A percentile compares a stretch with the other conserved stretches of the same genome.
Conservation (phyloP, 2,888 invertebrate genomes). For the Leucozona laternaria region DNA sequence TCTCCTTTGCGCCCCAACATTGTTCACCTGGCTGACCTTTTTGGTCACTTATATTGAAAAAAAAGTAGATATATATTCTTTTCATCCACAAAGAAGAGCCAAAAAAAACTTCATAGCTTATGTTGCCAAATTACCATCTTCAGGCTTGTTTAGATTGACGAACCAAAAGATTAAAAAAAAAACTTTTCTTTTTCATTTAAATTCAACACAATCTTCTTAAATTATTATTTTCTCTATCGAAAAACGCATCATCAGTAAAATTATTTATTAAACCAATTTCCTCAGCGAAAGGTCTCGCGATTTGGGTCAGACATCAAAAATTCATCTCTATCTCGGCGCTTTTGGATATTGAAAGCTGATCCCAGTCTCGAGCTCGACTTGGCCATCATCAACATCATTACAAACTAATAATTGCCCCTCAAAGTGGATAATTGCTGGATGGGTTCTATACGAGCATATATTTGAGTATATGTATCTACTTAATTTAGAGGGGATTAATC, state of each 20-base stretch:
- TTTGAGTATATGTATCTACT: constrained; percentile 32
- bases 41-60: constrained; percentile 3
- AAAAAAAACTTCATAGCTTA: neutral
- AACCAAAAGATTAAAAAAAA: constrained; percentile 17
- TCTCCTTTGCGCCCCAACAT: neutral
- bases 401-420: constrained; percentile 65
- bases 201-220: constrained; percentile 41
- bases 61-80: neutral
- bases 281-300: constrained; percentile 42
- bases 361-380: neutral
- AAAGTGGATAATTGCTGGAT: constrained; percentile 69
- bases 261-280: constrained; percentile 57
- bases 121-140: constrained; percentile 60
- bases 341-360: constrained; percentile 1
- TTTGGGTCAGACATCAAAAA: constrained; percentile 60
- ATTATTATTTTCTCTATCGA: constrained; percentile 26
- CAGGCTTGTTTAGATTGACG: constrained; percentile 22
- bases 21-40: constrained; percentile 42
- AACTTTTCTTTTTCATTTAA: neutral
- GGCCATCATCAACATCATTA: constrained; percentile 25
- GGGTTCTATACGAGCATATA: constrained; percentile 13
- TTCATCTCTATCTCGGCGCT: constrained; percentile 41
- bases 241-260: constrained; percentile 53
- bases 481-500: constrained; percentile 44
- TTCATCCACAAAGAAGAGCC: neutral